Conservation (phyloP, 2,797 vertebrate species). For the Erpetoichthys calabaricus region DNA sequence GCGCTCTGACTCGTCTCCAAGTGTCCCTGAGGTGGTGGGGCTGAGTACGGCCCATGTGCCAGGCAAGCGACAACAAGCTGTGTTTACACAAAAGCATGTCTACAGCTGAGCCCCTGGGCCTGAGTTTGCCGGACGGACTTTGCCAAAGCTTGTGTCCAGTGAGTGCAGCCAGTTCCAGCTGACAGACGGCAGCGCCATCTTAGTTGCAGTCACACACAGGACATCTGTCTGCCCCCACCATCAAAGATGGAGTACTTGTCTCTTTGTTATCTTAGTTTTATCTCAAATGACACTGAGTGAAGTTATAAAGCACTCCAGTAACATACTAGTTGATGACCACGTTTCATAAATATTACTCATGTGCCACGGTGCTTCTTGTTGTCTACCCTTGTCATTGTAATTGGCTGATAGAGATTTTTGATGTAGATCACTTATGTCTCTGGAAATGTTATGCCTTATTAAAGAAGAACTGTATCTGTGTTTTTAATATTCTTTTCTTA, state of each 20-base stretch:
- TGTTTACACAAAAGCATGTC: constrained; percentile 30
- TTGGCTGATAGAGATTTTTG: too few species aligned
- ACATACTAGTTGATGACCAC: too few species aligned
- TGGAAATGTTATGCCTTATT: too few species aligned
- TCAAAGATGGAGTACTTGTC: constrained; percentile 33
- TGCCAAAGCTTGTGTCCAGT: constrained; percentile 16
- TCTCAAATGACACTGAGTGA: too few species aligned
- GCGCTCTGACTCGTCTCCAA: neutral
- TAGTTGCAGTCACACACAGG: constrained; percentile 37
- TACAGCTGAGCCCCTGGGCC: constrained; percentile 29
- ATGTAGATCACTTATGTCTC: too few species aligned
- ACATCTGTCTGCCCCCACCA: constrained; percentile 42
- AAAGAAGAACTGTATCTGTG: too few species aligned
- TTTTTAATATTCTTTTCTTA: too few species aligned
- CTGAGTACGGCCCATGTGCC: constrained; percentile 16
- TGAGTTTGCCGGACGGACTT: constrained; percentile 20
- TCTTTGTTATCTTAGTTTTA: constrained; percentile 12
- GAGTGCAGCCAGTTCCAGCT: constrained; percentile 30
- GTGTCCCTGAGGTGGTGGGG: constrained; percentile 11
- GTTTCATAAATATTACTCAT: too few species aligned
- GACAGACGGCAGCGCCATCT: constrained; percentile 29
- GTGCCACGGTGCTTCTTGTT: too few species aligned
- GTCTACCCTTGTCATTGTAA: too few species aligned
- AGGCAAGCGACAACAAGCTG: constrained; percentile 32
- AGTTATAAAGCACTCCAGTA: too few species aligned